Base-by-base conservation (phyloP, 2,113 vertebrate genomes). In the Dipodomys merriami region DNA sequence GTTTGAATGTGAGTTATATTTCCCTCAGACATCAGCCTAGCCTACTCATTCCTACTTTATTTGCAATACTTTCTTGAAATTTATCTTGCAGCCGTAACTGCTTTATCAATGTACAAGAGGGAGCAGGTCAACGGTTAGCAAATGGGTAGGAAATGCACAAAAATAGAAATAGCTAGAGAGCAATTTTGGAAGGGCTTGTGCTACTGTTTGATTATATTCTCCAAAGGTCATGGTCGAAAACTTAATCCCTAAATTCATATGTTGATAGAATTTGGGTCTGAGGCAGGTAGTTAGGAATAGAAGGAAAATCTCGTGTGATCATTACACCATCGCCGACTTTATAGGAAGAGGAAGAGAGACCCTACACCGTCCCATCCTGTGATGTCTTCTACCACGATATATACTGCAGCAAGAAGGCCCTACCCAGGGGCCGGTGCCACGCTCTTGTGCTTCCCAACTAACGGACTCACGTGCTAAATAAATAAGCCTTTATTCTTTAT, bases 81-180 rank as follows among this genome's bases (percentile, higher is more conserved):
- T 67, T 73, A 88, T 8, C 76, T 85, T 84, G 65, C n/a, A 53
- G 35, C 23, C 5, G 6, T 2, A 10, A 62, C 19, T 7, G 9
- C 15, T 7, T 5, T 53, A 1, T 60, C 65, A 39, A 27, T 23
- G 5, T 12, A 2, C 1, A 6, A 65, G 23, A 73, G 8, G 25
- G 20, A 9, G 33, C 1, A 2, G 16, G 1, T n/a, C 4, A 0
- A 2, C 7, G 16, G 13, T 23, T 7, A 2, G 23, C 39, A 39
- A 27, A 3, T 27, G 22, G 67, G 20, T 15, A 30, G 49, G 12
- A 85, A 57, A 67, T 3, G 7, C 20, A 33, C 49, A 60, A 44
- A 69, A 11, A 4, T 2, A 11, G 30, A 46, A 2, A 16, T 2
- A 16, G 64, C 79, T 39, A 0, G 53, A 64, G 72, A 15, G 12